Evolutionary conservation across 2,113 vertebrate genomes (phyloP).

Genomic region (Clarias batrachus): DNA sequence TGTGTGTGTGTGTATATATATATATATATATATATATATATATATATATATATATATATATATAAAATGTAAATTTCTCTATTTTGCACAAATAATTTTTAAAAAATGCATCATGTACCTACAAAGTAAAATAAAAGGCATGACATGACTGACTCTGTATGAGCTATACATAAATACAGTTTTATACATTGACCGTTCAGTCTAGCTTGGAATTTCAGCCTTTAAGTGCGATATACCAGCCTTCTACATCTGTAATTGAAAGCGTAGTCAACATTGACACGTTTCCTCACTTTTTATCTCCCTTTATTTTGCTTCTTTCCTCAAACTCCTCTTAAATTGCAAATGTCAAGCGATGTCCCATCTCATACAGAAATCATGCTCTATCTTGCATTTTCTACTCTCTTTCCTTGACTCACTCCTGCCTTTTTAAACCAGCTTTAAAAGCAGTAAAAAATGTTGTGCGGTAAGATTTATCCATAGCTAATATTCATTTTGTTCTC

Average conservation of each 20-base stretch:
- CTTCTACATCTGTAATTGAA: slow-evolving; percentile 52
- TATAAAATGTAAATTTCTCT: neutral
- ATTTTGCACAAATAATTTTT: neutral
- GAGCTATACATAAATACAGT: neutral
- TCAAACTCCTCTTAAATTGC: slow-evolving; percentile 50
- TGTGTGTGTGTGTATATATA: too few species aligned
- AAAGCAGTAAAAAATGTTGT: slow-evolving; percentile 37
- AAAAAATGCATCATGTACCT: neutral
- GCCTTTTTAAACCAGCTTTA: slow-evolving; percentile 12
- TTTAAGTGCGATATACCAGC: slow-evolving; percentile 37
- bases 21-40: too few species aligned
- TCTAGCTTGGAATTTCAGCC: slow-evolving; percentile 43
- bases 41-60: too few species aligned
- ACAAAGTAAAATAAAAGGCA: neutral
- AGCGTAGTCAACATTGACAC: slow-evolving; percentile 24
- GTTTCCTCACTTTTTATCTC: neutral
- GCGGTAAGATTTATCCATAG: slow-evolving; percentile 41
- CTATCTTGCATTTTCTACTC: slow-evolving; percentile 9
- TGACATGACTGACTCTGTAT: neutral
- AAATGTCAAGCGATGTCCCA: slow-evolving; percentile 55
- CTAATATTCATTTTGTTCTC: slow-evolving; percentile 40
- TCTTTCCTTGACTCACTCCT: neutral
- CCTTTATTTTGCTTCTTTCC: slow-evolving; percentile 12
- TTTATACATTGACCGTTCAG: slow-evolving; percentile 49
- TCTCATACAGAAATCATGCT: slow-evolving; percentile 60